Base-by-base conservation (phyloP, 2,888 invertebrate genomes). In the Meganola albula region DNA sequence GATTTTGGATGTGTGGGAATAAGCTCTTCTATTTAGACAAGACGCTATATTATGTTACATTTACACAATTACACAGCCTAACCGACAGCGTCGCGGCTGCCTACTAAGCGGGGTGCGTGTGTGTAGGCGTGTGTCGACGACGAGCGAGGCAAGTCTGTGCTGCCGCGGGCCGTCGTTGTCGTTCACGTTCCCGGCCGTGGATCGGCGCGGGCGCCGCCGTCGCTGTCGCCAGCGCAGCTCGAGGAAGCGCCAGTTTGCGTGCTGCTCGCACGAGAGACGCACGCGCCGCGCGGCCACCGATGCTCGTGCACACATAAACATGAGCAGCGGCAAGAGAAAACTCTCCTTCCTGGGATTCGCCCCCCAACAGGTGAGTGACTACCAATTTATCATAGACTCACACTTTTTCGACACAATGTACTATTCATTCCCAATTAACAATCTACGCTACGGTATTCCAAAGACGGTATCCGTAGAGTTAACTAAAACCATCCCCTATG, bases 311-410 rank as follows among this genome's bases (percentile, higher is more conserved):
- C n/a, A n/a, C n/a, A n/a, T n/a, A n/a, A 24, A 12, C 44, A 79
- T 80, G 79, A 78, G 87, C 56, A 88, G 87, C 55, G 89, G 89
- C 63, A 88, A 89, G 62, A 89, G 91, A 73, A 93, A 93, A 68
- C 83, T 93, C 34, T 92, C 92, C 29, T 93, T 93, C 72, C 87
- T 93, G 44, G 91, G 93, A 54, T 92, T 92, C 63, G 87, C 88
- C 40, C 88, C 89, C 9, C n/a, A n/a, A n/a, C 78, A 88, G 88
- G 87, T 78, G 61, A 78, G 87, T 80, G 54, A 9, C 12, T 7
- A 16, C n/a, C 7, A 16, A n/a, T n/a, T n/a, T n/a, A n/a, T n/a
- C n/a, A n/a, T n/a, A n/a, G n/a, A n/a, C n/a, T n/a, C n/a, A n/a
- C n/a, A n/a, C n/a, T n/a, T n/a, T n/a, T n/a, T n/a, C n/a, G n/a